Base-by-base conservation (phyloP, 1,140 invertebrate genomes). In the Popillia japonica region DNA sequence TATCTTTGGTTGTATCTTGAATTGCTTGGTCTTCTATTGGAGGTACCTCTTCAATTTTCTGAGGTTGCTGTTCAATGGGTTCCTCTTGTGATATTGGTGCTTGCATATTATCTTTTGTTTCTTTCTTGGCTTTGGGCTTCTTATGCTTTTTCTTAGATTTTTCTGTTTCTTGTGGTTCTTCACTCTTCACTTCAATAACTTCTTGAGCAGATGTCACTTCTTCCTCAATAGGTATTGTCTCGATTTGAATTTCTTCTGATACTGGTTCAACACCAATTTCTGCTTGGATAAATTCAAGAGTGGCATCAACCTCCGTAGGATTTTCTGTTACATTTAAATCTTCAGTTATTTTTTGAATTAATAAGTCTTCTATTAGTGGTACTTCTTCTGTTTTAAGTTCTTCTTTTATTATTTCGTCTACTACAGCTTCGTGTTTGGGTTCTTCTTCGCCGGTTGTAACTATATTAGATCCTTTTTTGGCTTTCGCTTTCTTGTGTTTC, bases 141-240 rank as follows among this genome's bases (percentile, higher is more conserved):
- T 68, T 68, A 23, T 17, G 22, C 9, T 68, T 22, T 40, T 78
- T 78, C 64, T 78, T 78, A 11, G 27, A 61, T 78, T 78, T 78
- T 42, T 23, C 34, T 11, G 42, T 4, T 34, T 34, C 27, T 34
- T 34, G 27, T 34, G 27, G 1, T 34, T 34, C 27, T 34, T 34
- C 27, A 34, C 1, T 34, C 4, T 34, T 4, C 4, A 34, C 27
- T 34, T 34, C 27, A 34, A 4, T 34, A 34, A 34, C 4, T 34
- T 34, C 27, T 34, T 1, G 27, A 34, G 27, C 4, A 34, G 4
- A 34, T 34, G 1, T 4, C 4, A 34, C 27, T 34, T 34, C 27
- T 34, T 34, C 27, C 1, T 34, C 27, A 34, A 4, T 34, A 34
- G 4, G 27, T 34, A 2, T 34, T 4, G 27, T 4, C 1, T 4